Conservation (phyloP, 2,888 invertebrate species). For the Xylota sylvarum region DNA sequence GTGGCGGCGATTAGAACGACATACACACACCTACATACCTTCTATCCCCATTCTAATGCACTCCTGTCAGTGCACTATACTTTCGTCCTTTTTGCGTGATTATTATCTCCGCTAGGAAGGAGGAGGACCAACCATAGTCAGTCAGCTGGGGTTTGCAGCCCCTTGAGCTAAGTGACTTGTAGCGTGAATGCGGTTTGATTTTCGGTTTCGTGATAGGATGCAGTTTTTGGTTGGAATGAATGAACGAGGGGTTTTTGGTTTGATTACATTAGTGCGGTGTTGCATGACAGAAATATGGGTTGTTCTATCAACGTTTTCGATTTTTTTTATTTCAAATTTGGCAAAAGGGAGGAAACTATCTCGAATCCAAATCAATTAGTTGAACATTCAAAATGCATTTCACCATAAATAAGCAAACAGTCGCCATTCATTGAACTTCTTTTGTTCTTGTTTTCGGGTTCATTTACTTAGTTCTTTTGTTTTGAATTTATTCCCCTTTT, state of each 20-base stretch:
- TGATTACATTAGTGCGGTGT: constrained; percentile 43
- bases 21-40: neutral
- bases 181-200: constrained; percentile 68
- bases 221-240: neutral
- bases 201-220: constrained; percentile 56
- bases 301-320: neutral
- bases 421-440: constrained; percentile 49
- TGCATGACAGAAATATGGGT: neutral
- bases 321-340: neutral
- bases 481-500: neutral
- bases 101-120: constrained; percentile 22
- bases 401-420: constrained; percentile 44
- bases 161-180: constrained; percentile 50
- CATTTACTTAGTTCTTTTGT: constrained; percentile 54
- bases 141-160: constrained; percentile 3
- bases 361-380: constrained; percentile 50
- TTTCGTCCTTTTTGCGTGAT: constrained; percentile 58
- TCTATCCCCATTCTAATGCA: neutral
- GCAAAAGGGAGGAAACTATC: neutral
- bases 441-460: constrained; percentile 44
- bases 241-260: neutral
- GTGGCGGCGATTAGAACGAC: constrained; percentile 53
- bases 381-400: constrained; percentile 62
- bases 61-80: constrained; percentile 1
- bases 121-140: neutral